Base-by-base conservation (phyloP, 1,140 invertebrate species). In the Apis florea region DNA sequence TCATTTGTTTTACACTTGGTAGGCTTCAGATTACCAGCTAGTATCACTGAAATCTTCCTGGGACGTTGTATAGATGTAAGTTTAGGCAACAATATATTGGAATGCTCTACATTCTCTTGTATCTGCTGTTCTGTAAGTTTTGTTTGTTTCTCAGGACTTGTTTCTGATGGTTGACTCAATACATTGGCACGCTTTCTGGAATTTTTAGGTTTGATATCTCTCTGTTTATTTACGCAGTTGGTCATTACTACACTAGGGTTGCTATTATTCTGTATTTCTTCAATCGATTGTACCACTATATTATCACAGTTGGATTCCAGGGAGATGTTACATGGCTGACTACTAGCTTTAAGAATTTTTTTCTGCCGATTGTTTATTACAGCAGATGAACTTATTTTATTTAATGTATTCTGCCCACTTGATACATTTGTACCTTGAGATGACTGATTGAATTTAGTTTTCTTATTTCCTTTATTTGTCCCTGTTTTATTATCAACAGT, bases 291-390 rank as follows among this genome's bases (percentile, higher is more conserved):
- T 89, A 90, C 83, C 86, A 90, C 84, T 89, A 90, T 73, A 88
- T 90, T 93, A 93, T 93, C 93, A 93, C 93, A 93, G 92, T 93
- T 93, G 78, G 90, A 91, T 89, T 93, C 91, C 85, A 89, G 91
- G 72, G 92, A 92, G 61, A 90, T 80, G 69, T 89, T 91, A 78
- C 84, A 90, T 31, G 84, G 69, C 72, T 92, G 90, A 85, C 85
- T 91, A 74, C 74, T 87, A 78, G 81, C 81, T 89, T 90, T 90
- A 72, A 88, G 70, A 88, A 86, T 68, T 89, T 92, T 91, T 78
- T 89, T 90, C 70, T 93, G 91, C 56, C 90, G 90, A 53, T 77
- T 76, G 21, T 83, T 68, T 19, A 89, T 64, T 78, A 83, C 51
- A 58, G 84, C 66, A 66, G 87, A 77, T 84, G 88, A 76, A 73